Percentiles rank a stretch among this genome's conserved stretches.
Conservation (phyloP, 1,140 invertebrate species). For the Hylaeus anthracinus region DNA sequence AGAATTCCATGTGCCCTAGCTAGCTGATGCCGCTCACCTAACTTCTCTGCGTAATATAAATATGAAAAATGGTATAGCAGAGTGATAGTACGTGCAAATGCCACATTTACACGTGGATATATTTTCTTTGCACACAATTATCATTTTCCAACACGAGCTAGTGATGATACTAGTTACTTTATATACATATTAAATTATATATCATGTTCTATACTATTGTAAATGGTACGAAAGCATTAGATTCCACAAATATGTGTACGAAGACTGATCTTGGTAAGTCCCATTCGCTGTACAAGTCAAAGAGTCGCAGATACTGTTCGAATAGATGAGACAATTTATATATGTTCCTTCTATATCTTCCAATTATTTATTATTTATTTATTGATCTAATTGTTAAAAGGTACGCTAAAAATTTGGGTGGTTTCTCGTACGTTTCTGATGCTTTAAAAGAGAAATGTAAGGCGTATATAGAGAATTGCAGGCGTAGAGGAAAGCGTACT, state of each 20-base stretch:
- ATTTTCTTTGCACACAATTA: slow-evolving; percentile 64
- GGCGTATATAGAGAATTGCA: no score
- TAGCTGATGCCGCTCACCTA: slow-evolving; percentile 66
- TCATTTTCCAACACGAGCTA: slow-evolving; percentile 55
- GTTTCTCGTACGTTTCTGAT: not conserved
- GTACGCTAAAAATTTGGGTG: not conserved
- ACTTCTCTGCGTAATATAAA: slow-evolving; percentile 68
- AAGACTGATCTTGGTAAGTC: slow-evolving; percentile 71
- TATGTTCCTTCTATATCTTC: not conserved
- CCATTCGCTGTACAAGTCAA: slow-evolving; percentile 61
- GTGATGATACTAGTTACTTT: slow-evolving; percentile 57
- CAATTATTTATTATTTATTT: slow-evolving; percentile 3
- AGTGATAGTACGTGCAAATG: slow-evolving; percentile 58
- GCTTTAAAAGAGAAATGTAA: no score
- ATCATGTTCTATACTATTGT: slow-evolving; percentile 64
- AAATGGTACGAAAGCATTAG: slow-evolving; percentile 64
- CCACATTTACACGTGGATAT: slow-evolving; percentile 50
- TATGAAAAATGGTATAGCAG: slow-evolving; percentile 46
- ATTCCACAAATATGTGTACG: slow-evolving; percentile 65
- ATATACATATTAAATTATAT: slow-evolving; percentile 61
- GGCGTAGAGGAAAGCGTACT: slow-evolving; percentile 1
- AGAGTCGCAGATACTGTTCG: slow-evolving; percentile 5
- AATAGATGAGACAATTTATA: slow-evolving; percentile 1
- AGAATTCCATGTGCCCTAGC: slow-evolving; percentile 69
- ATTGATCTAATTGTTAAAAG: not conserved